Evolutionary conservation across 2,888 invertebrate species (phyloP), one percentile per base, ranked within the genome.

Genomic region (Leptinotarsa juncta): DNA sequence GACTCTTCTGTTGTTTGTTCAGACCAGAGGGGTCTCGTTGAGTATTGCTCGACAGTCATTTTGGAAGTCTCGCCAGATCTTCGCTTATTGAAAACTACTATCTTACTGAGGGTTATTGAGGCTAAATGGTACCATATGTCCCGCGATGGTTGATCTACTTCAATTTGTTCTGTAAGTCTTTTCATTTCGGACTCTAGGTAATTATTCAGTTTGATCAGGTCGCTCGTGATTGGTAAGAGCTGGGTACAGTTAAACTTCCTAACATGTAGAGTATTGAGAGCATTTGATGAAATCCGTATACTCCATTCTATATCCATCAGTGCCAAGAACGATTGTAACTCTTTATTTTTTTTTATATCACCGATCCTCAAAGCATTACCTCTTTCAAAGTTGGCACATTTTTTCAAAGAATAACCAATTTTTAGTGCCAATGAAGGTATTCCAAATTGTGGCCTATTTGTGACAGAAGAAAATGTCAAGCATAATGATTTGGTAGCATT

Each of bases 81-180:
- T 67, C 70, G 71, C 73, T 80, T 80, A 75, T 79, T 80, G 65
- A 79, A 78, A 57, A 80, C 16, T 60, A 80, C 77, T 55, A 79
- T 78, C 69, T 67, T 70, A 51, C 71, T 70, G 10, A 77, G 69
- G 16, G 67, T 76, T 49, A 72, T 32, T n/a, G 65, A 71, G 12
- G 72, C 76, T 12, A 15, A 50, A 50, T 16, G 12, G 16, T 50
- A 50, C 49, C 49, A 49, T 14, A 15, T 50, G 16, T 50, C 16
- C 15, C 1, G 12, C 3, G 50, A 50, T 15, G 50, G 50, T 50
- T 50, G 50, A 16, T 26, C 26, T 26, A 26, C 26, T 50, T 50
- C 50, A 50, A 16, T 50, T 50, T 50, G 26, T 26, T 26, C 5
- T 26, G 26, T 26, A 26, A 26, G 26, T 26, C 26, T 26, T 26